Evolutionary conservation across 2,113 vertebrate species (phyloP).

Genomic region (Amazona guildingii): DNA sequence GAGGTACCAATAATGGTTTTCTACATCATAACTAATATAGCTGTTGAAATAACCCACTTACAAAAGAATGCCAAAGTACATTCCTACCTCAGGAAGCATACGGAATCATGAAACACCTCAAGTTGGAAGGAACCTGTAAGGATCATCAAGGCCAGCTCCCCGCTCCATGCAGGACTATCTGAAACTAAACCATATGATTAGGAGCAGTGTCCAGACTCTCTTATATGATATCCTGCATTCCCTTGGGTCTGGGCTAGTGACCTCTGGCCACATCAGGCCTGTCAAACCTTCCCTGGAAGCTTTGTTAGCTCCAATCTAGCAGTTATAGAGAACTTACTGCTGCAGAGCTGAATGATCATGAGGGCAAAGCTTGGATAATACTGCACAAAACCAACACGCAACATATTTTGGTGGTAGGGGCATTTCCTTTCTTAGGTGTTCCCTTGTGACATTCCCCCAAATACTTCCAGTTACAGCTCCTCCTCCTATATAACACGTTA

Average conservation of each 20-base stretch:
- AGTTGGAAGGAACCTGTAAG: not conserved
- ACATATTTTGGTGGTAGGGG: not conserved
- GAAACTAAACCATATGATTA: not conserved
- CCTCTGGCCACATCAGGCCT: not conserved
- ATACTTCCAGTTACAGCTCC: not conserved
- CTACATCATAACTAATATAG: not conserved
- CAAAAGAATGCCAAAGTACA: not conserved
- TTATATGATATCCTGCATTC: fast-evolving
- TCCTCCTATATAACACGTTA: not conserved
- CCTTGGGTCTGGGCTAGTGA: not conserved
- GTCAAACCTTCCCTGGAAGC: not conserved
- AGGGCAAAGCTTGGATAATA: not conserved
- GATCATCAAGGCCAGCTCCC: not conserved
- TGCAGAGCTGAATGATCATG: not conserved
- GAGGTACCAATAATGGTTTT: not conserved
- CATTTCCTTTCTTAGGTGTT: not conserved
- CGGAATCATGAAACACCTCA: not conserved
- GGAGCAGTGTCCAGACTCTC: fast-evolving
- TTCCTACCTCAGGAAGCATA: not conserved
- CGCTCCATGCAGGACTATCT: not conserved
- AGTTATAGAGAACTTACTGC: not conserved
- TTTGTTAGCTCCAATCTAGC: not conserved
- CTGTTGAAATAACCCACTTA: not conserved
- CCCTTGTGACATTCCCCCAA: not conserved
- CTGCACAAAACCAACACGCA: fast-evolving